Base-by-base conservation (phyloP, 2,797 vertebrate species). In the Synaphobranchus kaupii region DNA sequence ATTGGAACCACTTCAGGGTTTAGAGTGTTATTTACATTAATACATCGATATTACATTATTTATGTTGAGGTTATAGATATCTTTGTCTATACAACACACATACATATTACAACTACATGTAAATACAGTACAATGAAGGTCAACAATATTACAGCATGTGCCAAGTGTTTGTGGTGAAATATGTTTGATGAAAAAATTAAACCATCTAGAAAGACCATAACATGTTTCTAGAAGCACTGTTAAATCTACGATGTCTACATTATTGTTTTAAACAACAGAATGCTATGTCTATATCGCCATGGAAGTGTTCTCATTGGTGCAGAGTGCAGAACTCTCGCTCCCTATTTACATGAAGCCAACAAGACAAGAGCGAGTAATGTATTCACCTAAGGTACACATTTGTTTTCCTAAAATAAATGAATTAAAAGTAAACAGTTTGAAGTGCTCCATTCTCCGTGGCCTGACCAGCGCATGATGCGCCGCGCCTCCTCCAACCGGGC, bases 401-500 rank as follows among this genome's bases (percentile, higher is more conserved):
- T 81, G 44, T 50, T 81, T 25, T 50, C 78, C 47, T 81, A 17
- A 81, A 81, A 78, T 78, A 78, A 78, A 78, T 44, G 15, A 22
- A 47, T 17, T 9, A 50, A n/a, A 48, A 81, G 47, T 50, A 48
- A n/a, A 48, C 44, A n/a, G 47, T 50, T 48, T 50, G 20, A 50
- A n/a, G 44, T 10, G 44, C 78, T 44, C 44, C 47, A 50, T 81
- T 81, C 15, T 82, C 83, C 47, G n/a, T 28, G 52, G 17, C 3
- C 54, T 47, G 12, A 39, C 52, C 20, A 48, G 60, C 28, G 71
- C 58, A 83, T 68, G 60, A 83, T 60, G 50, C n/a, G 34, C 52
- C 3, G 76, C 50, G 25, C 39, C 50, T 86, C 73, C 84, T 84
- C 88, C 89, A 87, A 88, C 89, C 83, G 5, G 2, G 85, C 78